phyloP scores from a whole-genome alignment of 92 coral and sea anemone genomes.

The Parazoanthus darwini region DNA sequence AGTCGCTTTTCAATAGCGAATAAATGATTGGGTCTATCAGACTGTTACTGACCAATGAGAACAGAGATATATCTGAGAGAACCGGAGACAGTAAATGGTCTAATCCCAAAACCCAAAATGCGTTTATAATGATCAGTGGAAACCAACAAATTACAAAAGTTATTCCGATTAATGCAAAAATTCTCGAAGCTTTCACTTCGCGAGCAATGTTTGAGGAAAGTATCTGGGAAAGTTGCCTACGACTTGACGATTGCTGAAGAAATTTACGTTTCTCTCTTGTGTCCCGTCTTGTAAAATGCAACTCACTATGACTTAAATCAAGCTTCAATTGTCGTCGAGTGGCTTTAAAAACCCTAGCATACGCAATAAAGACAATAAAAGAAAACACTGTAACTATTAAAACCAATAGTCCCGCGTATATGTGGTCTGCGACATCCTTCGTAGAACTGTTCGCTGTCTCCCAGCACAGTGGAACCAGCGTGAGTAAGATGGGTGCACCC shows the following conservation, averaged over 20 bases:
- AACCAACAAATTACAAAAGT: conserved; percentile 91
- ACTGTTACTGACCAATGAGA: conserved; percentile 90
- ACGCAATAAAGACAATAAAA: conserved; percentile 72
- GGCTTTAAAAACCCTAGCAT: conserved; percentile 73
- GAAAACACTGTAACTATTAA: conserved; percentile 67
- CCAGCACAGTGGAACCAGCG: conserved; percentile 84
- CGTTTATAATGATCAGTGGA: conserved; percentile 83
- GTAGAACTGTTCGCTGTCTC: conserved; percentile 44
- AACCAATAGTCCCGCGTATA: conserved; percentile 74
- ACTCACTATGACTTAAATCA: conserved; percentile 53
- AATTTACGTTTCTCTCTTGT: neutral
- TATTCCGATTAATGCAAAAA: conserved; percentile 77
- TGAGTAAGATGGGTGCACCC: conserved; percentile 67
- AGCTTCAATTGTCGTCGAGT: conserved; percentile 81
- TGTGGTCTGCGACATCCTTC: conserved; percentile 51
- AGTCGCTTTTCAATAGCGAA: conserved; percentile 85
- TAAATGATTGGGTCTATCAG: conserved; percentile 87
- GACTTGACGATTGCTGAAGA: conserved; percentile 10
- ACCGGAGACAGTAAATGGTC: conserved; percentile 57
- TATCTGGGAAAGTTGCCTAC: conserved; percentile 41
- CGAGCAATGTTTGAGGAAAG: conserved; percentile 61
- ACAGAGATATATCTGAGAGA: conserved; percentile 71
- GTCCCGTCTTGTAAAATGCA: neutral
- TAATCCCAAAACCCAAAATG: conserved; percentile 64
- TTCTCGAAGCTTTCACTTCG: conserved; percentile 89